A percentile compares a stretch with the other conserved stretches of the same genome.
Conservation (phyloP, 2,888 invertebrate species). For the Dioctria rufipes region DNA sequence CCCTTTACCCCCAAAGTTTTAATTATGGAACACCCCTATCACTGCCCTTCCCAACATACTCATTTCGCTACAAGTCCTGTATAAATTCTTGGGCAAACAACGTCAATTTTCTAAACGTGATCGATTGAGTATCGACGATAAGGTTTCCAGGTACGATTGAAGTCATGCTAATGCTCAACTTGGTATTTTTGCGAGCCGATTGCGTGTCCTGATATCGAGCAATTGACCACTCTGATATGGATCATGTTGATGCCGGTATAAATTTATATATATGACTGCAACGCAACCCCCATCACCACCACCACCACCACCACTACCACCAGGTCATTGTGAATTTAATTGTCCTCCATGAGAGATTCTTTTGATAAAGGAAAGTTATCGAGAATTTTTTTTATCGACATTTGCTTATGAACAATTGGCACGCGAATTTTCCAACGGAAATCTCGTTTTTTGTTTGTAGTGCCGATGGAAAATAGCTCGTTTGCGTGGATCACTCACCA, state of each 20-base stretch:
- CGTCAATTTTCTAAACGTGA: conserved; percentile 42
- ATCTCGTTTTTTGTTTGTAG: neutral
- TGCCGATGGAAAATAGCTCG: conserved; percentile 4
- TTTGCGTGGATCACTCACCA: conserved; percentile 25
- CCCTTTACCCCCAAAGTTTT: neutral
- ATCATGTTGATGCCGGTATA: conserved; percentile 15
- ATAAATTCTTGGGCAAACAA: neutral
- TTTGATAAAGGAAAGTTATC: conserved; percentile 45
- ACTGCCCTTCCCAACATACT: no score
- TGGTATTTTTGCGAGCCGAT: conserved; percentile 24
- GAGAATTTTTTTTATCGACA: conserved; percentile 45
- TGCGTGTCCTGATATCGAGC: conserved; percentile 30
- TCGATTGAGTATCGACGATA: conserved; percentile 45
- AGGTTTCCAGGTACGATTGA: conserved; percentile 13
- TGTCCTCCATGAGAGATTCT: conserved; percentile 29
- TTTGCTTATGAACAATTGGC: conserved; percentile 48
- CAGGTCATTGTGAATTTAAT: conserved; percentile 39
- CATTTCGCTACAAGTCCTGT: neutral
- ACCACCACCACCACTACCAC: neutral
- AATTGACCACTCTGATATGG: conserved; percentile 30
- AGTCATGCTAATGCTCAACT: neutral
- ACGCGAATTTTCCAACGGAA: conserved; percentile 44
- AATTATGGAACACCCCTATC: neutral
- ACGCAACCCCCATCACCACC: neutral
- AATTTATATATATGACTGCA: no score